A percentile compares a stretch with the other conserved stretches of the same genome.
Conservation (phyloP, 2,797 vertebrate genomes). For the Pseudopleuronectes americanus region DNA sequence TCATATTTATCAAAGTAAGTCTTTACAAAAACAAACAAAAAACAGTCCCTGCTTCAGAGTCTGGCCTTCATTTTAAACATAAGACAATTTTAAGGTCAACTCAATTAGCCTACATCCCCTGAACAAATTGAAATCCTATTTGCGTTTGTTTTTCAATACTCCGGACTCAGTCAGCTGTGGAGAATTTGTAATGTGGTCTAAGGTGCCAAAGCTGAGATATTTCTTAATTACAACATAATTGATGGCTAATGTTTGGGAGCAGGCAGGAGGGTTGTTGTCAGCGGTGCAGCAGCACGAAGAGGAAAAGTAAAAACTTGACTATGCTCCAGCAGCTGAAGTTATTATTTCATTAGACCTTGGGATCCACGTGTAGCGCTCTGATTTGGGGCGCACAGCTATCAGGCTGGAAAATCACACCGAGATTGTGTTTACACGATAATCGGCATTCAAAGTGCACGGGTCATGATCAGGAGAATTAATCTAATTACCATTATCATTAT, state of each 20-base stretch:
- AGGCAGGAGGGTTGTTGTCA: conserved; percentile 66
- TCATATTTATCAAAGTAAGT: conserved; percentile 31
- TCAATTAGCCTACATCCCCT: conserved; percentile 61
- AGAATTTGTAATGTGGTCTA: conserved; percentile 71
- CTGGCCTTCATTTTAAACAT: conserved; percentile 54
- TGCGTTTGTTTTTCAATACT: conserved; percentile 66
- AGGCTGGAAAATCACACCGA: conserved; percentile 62
- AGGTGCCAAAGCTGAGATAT: conserved; percentile 68
- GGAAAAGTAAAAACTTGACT: conserved; percentile 65
- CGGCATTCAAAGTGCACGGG: conserved; percentile 72
- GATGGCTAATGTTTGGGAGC: conserved; percentile 74
- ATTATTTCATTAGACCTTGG: conserved; percentile 71
- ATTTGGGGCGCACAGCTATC: conserved; percentile 56
- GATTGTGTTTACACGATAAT: conserved; percentile 76
- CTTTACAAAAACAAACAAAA: not conserved
- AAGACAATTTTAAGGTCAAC: conserved; percentile 65
- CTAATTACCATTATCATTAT: conserved; percentile 81
- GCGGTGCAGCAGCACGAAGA: conserved; percentile 57
- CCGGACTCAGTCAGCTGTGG: conserved; percentile 64
- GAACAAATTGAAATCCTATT: conserved; percentile 63
- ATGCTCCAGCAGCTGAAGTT: conserved; percentile 69
- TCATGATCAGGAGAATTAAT: conserved; percentile 79
- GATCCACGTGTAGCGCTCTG: conserved; percentile 51
- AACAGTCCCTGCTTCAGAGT: conserved; percentile 29
- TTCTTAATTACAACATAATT: conserved; percentile 81